Percentiles rank a stretch among this genome's conserved stretches.
phyloP scores from a whole-genome alignment of 2,888 invertebrate species.

The Melikaiella ostensackeni region DNA sequence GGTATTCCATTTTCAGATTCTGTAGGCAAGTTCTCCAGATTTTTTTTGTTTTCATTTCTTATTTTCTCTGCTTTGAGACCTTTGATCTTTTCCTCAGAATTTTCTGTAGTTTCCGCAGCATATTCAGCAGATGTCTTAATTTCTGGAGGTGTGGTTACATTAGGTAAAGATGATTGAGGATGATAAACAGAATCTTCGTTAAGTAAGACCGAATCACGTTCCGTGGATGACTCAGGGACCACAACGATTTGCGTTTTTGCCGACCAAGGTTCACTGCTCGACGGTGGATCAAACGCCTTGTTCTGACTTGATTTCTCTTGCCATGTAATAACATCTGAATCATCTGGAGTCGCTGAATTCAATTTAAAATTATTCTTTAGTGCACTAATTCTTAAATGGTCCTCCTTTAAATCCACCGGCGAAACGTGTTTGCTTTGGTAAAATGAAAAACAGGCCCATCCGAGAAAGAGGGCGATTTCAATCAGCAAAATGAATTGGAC shows the following conservation, averaged over 20 bases:
- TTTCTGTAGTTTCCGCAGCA: neutral
- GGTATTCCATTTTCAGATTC: neutral
- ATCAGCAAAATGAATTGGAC: conserved; percentile 57
- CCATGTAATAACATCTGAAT: conserved; percentile 2
- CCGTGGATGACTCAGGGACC: conserved; percentile 1
- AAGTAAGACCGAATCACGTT: neutral
- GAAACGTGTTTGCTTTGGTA: conserved; percentile 40
- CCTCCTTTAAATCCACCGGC: conserved; percentile 28
- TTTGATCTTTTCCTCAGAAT: neutral
- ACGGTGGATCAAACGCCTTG: neutral
- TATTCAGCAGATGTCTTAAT: neutral
- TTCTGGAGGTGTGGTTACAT: neutral
- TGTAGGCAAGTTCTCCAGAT: neutral
- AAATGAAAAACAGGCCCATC: conserved; percentile 50
- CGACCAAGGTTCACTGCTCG: conserved; percentile 6
- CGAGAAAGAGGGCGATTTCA: conserved; percentile 55
- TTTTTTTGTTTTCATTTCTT: neutral
- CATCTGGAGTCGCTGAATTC: neutral
- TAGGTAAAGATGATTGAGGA: neutral
- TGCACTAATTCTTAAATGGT: neutral
- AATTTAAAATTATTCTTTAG: neutral
- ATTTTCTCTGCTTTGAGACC: too few species aligned
- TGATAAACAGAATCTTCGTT: conserved; percentile 5
- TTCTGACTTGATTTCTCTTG: conserved; percentile 21
- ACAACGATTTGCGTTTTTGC: neutral